phyloP scores from a whole-genome alignment of 2,797 vertebrate genomes.

The Micrastur ruficollis region DNA sequence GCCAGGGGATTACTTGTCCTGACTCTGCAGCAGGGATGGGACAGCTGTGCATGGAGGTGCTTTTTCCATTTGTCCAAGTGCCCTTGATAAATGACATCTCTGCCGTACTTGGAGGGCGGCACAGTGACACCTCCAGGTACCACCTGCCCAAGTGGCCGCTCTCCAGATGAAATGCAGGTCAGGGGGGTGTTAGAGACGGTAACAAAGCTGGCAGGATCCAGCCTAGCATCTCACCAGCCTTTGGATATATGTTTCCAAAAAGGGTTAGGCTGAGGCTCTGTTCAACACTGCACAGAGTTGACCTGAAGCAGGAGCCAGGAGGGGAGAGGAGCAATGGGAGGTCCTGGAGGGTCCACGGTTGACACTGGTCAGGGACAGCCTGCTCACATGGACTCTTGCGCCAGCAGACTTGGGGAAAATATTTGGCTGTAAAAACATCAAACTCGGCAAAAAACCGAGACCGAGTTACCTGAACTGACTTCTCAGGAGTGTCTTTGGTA shows the following conservation, averaged over 20 bases:
- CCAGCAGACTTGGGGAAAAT: not conserved
- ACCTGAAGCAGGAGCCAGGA: not conserved
- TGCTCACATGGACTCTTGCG: not conserved
- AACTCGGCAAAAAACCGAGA: not conserved
- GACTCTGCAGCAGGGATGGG: not conserved
- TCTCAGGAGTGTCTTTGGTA: not conserved
- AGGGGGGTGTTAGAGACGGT: not conserved
- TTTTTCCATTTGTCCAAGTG: not conserved
- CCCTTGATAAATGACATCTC: not conserved
- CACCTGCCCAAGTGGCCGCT: not conserved
- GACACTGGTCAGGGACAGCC: not conserved
- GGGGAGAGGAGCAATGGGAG: not conserved
- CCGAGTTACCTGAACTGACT: not conserved
- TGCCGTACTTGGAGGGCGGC: not conserved
- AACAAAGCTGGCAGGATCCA: not conserved
- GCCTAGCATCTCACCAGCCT: not conserved
- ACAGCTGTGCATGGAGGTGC: not conserved
- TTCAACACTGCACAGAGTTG: not conserved
- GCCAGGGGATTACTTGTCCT: not conserved
- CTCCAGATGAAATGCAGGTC: accelerated
- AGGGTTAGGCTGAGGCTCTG: not conserved
- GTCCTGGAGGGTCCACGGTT: not conserved
- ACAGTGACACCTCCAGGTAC: not conserved
- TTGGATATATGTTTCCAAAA: not conserved
- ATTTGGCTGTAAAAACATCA: not conserved